Conservation (phyloP, 2,888 invertebrate species). For the Ptycholaimellus sp. region DNA sequence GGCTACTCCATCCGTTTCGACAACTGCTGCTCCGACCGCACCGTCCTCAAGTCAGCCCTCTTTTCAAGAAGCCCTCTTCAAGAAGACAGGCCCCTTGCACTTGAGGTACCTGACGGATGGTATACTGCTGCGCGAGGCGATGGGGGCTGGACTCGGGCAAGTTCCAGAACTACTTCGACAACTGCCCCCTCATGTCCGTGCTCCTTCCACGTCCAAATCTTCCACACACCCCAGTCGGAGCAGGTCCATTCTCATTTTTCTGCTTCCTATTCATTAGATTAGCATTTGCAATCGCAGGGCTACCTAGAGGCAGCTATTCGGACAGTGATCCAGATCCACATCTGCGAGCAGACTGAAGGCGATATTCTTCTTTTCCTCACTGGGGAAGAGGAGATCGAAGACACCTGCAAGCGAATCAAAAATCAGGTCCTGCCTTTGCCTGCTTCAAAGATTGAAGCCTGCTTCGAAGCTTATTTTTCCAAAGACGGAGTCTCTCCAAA, state of each 20-base stretch:
- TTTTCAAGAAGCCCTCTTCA: no score
- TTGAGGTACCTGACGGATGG: constrained; percentile 91
- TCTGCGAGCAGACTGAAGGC: constrained; percentile 43
- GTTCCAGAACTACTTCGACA: constrained; percentile 89
- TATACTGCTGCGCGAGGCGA: constrained; percentile 94
- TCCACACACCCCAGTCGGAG: constrained; percentile 92
- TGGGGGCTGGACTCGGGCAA: constrained; percentile 98
- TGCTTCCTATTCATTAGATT: no score
- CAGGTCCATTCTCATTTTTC: no score
- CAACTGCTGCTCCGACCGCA: constrained; percentile 80
- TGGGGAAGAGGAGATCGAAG: constrained; percentile 74
- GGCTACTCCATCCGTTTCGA: constrained; percentile 96
- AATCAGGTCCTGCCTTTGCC: no score
- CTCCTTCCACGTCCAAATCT: constrained; percentile 88
- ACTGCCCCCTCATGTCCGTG: constrained; percentile 91
- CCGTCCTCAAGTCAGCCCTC: constrained; percentile 55
- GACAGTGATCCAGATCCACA: constrained; percentile 86
- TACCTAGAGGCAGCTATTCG: constrained; percentile 94
- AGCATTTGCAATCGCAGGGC: constrained; percentile 76
- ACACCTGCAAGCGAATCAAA: constrained; percentile 92
- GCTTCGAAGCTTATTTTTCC: no score
- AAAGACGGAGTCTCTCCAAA: constrained; percentile 81
- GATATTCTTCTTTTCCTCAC: constrained; percentile 75
- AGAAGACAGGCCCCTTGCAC: no score
- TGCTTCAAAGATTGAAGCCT: background rate